phyloP scores from a whole-genome alignment of 1,140 invertebrate species.

The Drosophila ironensis region DNA sequence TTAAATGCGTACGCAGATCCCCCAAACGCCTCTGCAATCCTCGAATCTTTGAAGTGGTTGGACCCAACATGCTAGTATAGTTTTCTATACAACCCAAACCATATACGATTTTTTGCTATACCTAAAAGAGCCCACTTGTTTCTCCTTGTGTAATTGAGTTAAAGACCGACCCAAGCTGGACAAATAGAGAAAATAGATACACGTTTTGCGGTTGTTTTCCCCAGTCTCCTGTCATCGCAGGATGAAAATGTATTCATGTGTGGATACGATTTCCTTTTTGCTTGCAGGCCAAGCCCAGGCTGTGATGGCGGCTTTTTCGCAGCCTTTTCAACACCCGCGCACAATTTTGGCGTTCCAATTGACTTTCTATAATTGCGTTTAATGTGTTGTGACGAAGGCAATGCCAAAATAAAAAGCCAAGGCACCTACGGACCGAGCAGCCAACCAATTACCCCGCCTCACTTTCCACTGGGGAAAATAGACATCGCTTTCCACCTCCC shows the following conservation, averaged over 20 bases:
- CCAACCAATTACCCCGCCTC: constrained; percentile 15
- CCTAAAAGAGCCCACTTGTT: not conserved
- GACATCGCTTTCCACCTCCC: not conserved
- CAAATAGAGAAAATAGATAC: constrained; percentile 38
- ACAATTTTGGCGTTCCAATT: constrained; percentile 62
- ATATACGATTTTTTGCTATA: no score
- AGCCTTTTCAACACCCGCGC: constrained; percentile 56
- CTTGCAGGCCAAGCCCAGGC: constrained; percentile 8
- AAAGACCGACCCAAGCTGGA: constrained; percentile 16
- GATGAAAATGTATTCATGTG: constrained; percentile 6
- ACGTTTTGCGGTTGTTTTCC: constrained; percentile 21
- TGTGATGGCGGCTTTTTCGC: constrained; percentile 8
- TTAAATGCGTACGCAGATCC: no score
- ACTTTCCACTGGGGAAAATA: not conserved
- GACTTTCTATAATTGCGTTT: constrained; percentile 79
- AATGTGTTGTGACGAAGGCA: constrained; percentile 71
- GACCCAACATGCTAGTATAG: no score
- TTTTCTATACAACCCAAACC: no score
- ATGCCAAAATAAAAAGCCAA: constrained; percentile 7
- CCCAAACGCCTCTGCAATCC: no score
- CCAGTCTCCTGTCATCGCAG: constrained; percentile 9
- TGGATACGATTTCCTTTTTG: not conserved
- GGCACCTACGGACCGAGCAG: constrained; percentile 1
- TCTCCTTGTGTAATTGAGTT: constrained; percentile 23
- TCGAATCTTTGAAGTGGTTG: no score